Percentiles rank a stretch among this genome's conserved stretches.
Conservation (phyloP, 2,113 vertebrate species). For the Muntiacus muntjak region DNA sequence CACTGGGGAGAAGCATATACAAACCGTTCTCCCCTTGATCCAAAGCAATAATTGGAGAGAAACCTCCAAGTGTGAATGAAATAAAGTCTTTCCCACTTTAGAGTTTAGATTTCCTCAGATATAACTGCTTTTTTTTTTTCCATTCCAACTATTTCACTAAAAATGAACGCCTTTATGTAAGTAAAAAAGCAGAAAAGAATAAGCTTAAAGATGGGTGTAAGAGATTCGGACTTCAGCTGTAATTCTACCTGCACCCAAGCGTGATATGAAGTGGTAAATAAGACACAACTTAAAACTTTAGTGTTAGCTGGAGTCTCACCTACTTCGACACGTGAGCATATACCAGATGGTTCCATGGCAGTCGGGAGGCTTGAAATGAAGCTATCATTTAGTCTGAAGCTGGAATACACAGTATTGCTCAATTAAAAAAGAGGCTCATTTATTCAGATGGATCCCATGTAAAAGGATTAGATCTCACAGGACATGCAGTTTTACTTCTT, state of each 20-base stretch:
- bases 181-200: slow-evolving; percentile 61
- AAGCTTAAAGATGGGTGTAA: slow-evolving; percentile 38
- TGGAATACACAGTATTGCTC: slow-evolving; percentile 79
- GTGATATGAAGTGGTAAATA: slow-evolving; percentile 75
- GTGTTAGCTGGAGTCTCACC: slow-evolving; percentile 77
- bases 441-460: slow-evolving; percentile 75
- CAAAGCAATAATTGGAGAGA: slow-evolving; percentile 37
- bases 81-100: slow-evolving; percentile 57
- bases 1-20: slow-evolving; percentile 29
- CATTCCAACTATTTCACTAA: slow-evolving; percentile 66
- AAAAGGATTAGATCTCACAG: slow-evolving; percentile 74
- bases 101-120: slow-evolving; percentile 60
- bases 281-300: slow-evolving; percentile 75
- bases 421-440: slow-evolving; percentile 82
- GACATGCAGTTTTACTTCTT: slow-evolving; percentile 66
- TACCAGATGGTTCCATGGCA: slow-evolving; percentile 82
- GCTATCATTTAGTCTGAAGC: slow-evolving; percentile 80
- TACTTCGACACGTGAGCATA: slow-evolving; percentile 65
- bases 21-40: slow-evolving; percentile 41
- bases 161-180: slow-evolving; percentile 59
- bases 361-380: slow-evolving; percentile 83
- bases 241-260: slow-evolving; percentile 68
- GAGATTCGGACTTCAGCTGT: slow-evolving; percentile 22
- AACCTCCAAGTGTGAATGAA: slow-evolving; percentile 43
- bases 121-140: slow-evolving; percentile 63